A percentile compares a stretch with the other conserved stretches of the same genome.
phyloP scores from a whole-genome alignment of 2,113 vertebrate species.

The Balaeniceps rex region DNA sequence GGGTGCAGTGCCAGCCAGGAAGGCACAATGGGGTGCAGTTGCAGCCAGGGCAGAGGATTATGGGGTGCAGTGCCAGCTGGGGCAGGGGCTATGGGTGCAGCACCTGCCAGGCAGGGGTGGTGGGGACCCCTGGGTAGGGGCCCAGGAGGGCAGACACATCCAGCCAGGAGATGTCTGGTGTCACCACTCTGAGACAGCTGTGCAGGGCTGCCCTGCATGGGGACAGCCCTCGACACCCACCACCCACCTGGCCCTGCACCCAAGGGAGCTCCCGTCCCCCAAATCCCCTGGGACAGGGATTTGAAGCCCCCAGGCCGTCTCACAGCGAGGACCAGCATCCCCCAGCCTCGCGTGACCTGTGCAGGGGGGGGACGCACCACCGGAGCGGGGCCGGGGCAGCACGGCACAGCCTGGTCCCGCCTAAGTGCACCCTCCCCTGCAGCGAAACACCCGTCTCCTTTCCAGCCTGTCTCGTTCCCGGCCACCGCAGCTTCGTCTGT shows the following conservation, averaged over 20 bases:
- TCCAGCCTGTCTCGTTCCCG: neutral
- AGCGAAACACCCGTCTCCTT: neutral
- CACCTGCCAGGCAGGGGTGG: neutral
- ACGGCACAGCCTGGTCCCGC: neutral
- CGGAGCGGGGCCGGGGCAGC: neutral
- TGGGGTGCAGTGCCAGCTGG: neutral
- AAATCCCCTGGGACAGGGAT: fast-evolving
- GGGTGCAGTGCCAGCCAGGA: no score
- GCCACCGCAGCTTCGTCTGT: neutral
- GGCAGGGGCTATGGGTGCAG: neutral
- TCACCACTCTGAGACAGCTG: neutral
- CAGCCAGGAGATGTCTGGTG: neutral
- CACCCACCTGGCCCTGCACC: neutral
- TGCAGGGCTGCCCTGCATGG: neutral
- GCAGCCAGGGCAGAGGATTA: neutral
- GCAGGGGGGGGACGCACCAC: neutral
- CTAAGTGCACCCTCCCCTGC: neutral
- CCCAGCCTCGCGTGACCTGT: neutral
- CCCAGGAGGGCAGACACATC: neutral
- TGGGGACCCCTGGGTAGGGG: neutral
- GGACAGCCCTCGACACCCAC: neutral
- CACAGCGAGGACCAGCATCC: neutral
- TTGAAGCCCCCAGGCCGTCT: neutral
- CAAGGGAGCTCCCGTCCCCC: neutral
- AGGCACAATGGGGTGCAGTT: neutral